These are phyloP conservation scores for Eulemur rufifrons DNA, from an alignment of 2,113 vertebrate genomes.

Conservation along the genomic window DNA sequence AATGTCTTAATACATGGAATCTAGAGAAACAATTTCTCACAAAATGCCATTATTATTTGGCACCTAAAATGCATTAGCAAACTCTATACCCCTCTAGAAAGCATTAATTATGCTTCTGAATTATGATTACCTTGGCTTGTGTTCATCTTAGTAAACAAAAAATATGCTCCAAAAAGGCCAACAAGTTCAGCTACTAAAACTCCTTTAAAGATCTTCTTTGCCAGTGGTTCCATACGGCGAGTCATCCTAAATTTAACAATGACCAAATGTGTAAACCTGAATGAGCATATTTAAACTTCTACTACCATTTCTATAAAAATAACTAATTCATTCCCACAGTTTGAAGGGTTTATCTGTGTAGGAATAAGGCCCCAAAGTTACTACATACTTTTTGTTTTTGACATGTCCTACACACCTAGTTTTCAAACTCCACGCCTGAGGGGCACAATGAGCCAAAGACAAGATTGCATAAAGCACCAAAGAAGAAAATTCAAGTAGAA, in stretches of 20 bases:
- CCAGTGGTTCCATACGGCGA: slow-evolving; percentile 45
- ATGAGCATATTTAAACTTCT: not conserved
- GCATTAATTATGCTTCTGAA: not conserved
- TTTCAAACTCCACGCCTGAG: not conserved
- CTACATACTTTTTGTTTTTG: not conserved
- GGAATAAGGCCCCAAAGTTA: not conserved
- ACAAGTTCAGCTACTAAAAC: slow-evolving; percentile 61
- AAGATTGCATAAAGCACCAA: not conserved
- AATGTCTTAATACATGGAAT: not conserved
- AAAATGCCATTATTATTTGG: not conserved
- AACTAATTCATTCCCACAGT: not conserved
- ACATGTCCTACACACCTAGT: not conserved
- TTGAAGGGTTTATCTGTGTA: not conserved
- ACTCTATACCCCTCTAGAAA: not conserved
- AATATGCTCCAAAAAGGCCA: slow-evolving; percentile 68
- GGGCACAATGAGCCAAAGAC: not conserved
- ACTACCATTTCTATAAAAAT: not conserved
- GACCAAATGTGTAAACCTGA: not conserved
- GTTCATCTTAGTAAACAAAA: slow-evolving; percentile 74
- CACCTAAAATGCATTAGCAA: not conserved
- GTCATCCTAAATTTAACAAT: slow-evolving; percentile 68
- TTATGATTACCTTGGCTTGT: slow-evolving; percentile 74
- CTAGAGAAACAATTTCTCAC: not conserved
- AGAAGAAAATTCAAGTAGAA: not conserved
- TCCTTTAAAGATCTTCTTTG: slow-evolving; percentile 76